Evolutionary conservation across 2,113 vertebrate species (phyloP), one percentile per base, ranked within the genome.

Genomic region (Jacana jacana): DNA sequence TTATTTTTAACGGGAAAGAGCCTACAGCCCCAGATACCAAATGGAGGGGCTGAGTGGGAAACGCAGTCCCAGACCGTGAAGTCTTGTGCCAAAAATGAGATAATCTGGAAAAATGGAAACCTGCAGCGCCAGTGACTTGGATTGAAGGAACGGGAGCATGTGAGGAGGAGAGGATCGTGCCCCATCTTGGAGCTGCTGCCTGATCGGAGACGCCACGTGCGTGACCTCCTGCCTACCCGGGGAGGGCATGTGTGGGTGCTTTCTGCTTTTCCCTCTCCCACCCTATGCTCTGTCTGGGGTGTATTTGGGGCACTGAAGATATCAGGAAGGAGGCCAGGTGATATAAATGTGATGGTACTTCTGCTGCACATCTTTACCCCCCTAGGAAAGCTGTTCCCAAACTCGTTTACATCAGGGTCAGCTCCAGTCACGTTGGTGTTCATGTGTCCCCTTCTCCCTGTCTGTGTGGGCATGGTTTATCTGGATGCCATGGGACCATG

Each of bases 11-110:
- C 39, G 33, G 90, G 94, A 95, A 89, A 92, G 46, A 37, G 78
- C 71, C 88, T 91, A 5, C 91, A 94, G 93, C 70, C 35, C 5
- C 6, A 93, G 92, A 51, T 88, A 65, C 75, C 73, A 71, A 90
- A 69, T 12, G 84, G 95, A 93, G 81, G 71, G 86, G 78, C 86
- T 71, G 88, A 83, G 57, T 72, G 91, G 82, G 89, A 91, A 92
- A 82, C 2, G 19, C 91, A 58, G 77, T 92, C 93, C 77, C 30
- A 1, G 30, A 81, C 70, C 61, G 54, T 71, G 89, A 77, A 33
- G 6, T 22, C 7, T 63, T 88, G 89, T 94, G 98, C 98, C 97
- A 97, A 96, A 95, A 85, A 80, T 97, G 97, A 98, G 85, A 76
- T 97, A 94, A 97, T 94, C 49, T 35, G 91, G 89, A 95, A 96